These are phyloP conservation scores for Heteropelma amictum DNA, from an alignment of 2,888 invertebrate genomes.

Conservation along the genomic window DNA sequence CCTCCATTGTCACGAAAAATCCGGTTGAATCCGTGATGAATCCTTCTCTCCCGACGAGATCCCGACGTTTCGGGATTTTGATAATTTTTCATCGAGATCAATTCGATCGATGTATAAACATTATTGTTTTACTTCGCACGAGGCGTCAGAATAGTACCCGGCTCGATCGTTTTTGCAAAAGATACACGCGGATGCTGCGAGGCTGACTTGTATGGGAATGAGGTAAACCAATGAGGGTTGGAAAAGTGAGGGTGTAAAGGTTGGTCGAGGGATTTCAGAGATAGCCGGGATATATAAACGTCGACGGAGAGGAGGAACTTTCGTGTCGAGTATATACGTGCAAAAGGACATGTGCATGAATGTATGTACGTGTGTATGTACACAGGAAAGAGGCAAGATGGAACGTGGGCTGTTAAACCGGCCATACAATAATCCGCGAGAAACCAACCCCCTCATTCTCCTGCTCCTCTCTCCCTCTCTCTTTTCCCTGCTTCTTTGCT, in stretches of 20 bases:
- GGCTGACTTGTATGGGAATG: too few species aligned
- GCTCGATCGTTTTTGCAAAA: too few species aligned
- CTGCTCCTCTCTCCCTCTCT: slow-evolving; percentile 33
- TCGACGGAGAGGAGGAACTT: slow-evolving; percentile 58
- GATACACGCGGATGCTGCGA: too few species aligned
- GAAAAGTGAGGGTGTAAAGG: slow-evolving; percentile 31
- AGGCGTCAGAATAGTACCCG: too few species aligned
- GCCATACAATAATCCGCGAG: slow-evolving; percentile 75
- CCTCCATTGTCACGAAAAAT: slow-evolving; percentile 64
- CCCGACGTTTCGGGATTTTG: too few species aligned
- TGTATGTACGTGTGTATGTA: too few species aligned
- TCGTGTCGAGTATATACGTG: not conserved
- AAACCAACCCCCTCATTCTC: slow-evolving; percentile 69
- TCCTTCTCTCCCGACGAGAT: too few species aligned
- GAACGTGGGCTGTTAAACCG: slow-evolving; percentile 73
- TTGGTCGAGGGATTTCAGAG: slow-evolving; percentile 59
- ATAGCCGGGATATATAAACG: slow-evolving; percentile 71
- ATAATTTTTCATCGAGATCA: too few species aligned
- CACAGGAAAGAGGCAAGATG: slow-evolving; percentile 35
- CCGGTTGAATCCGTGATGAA: too few species aligned
- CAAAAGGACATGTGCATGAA: too few species aligned
- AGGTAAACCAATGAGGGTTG: slow-evolving; percentile 30
- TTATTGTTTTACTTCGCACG: too few species aligned
- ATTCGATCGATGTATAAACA: too few species aligned
- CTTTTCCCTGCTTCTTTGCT: slow-evolving; percentile 11